A percentile compares a stretch with the other conserved stretches of the same genome.
phyloP scores from a whole-genome alignment of 2,797 vertebrate genomes.

The Tympanoctomys barrerae region DNA sequence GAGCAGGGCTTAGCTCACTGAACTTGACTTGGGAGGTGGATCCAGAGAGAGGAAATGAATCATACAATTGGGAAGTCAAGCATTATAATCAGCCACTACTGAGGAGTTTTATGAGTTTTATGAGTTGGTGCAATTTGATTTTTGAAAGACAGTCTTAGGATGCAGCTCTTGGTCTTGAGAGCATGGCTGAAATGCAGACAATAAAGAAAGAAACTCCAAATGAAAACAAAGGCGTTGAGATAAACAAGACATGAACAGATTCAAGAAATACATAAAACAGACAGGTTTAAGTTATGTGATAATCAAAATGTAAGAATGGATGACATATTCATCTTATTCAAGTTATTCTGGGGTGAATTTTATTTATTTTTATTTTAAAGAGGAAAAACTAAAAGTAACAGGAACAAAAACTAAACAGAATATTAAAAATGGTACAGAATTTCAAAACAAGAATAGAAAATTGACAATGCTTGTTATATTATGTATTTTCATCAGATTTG shows the following conservation, averaged over 20 bases:
- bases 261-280: constrained; percentile 29
- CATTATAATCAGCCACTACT: not conserved
- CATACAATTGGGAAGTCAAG: not conserved
- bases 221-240: not conserved
- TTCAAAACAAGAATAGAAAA: no score
- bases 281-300: not conserved
- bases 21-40: constrained; percentile 15
- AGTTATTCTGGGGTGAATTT: constrained; percentile 25
- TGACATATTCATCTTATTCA: not conserved
- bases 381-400: no score
- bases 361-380: no score
- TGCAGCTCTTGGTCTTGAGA: not conserved
- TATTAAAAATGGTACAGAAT: no score
- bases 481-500: no score
- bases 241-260: not conserved
- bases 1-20: not conserved
- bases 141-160: not conserved
- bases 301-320: constrained; percentile 37
- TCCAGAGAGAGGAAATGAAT: constrained; percentile 22
- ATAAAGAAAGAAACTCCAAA: constrained; percentile 30
- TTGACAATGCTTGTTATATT: no score
- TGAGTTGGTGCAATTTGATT: not conserved
- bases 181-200: not conserved
- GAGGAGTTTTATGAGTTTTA: not conserved
- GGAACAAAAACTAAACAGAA: no score